phyloP scores from a whole-genome alignment of 2,113 vertebrate genomes.

The Brienomyrus brachyistius region DNA sequence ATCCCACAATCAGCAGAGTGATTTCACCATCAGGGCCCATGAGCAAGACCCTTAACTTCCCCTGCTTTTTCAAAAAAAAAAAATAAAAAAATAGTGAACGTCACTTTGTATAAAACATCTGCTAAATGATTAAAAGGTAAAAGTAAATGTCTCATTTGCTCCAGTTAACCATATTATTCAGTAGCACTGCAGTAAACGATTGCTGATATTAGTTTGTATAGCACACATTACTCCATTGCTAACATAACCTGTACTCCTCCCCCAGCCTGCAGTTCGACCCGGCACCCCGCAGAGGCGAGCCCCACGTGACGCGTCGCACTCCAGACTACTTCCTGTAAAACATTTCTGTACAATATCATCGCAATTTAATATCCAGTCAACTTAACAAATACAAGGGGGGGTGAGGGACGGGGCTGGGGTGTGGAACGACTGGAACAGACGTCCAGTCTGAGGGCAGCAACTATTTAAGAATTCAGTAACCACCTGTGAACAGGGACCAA shows the following conservation, averaged over 20 bases:
- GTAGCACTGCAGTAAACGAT: background rate
- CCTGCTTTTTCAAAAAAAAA: background rate
- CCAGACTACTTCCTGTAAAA: slow-evolving; percentile 98
- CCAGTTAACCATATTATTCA: background rate
- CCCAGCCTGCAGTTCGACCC: slow-evolving; percentile 96
- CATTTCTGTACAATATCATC: slow-evolving; percentile 79
- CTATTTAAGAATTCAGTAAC: slow-evolving; percentile 74
- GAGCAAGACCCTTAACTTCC: background rate
- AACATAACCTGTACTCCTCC: background rate
- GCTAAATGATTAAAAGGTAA: background rate
- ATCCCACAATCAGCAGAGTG: background rate
- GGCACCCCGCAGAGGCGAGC: slow-evolving; percentile 91
- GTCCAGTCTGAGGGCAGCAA: slow-evolving; percentile 70
- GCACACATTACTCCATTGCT: background rate
- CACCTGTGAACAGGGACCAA: slow-evolving; percentile 80
- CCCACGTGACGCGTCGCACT: slow-evolving; percentile 95
- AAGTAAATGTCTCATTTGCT: background rate
- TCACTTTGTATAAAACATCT: background rate
- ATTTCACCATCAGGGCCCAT: background rate
- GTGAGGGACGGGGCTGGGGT: slow-evolving; percentile 39
- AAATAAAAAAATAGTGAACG: background rate
- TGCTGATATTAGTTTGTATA: background rate
- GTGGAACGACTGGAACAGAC: slow-evolving; percentile 56
- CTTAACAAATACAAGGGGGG: slow-evolving; percentile 47
- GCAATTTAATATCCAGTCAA: slow-evolving; percentile 66